A percentile compares a stretch with the other conserved stretches of the same genome.
phyloP scores from a whole-genome alignment of 64 coral and sea anemone species.

The Catalaphyllia jardinei region DNA sequence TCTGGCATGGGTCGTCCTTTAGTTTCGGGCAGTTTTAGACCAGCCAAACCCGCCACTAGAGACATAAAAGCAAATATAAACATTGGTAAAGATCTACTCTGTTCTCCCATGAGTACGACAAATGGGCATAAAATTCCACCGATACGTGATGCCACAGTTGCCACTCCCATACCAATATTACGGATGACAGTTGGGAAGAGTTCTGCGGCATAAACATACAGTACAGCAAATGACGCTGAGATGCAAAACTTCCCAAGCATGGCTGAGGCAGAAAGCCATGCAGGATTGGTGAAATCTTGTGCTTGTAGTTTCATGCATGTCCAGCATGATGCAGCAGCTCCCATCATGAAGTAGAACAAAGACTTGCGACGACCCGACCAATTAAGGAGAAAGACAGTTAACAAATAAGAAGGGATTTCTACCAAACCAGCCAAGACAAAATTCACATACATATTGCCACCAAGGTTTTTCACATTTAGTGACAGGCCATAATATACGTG shows the following conservation, averaged over 20 bases:
- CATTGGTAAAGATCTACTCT: conserved; percentile 76
- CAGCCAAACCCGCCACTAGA: conserved; percentile 56
- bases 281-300: conserved; percentile 34
- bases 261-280: conserved; percentile 27
- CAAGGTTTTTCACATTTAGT: conserved; percentile 88
- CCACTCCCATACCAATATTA: conserved; percentile 81
- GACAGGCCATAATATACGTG: conserved; percentile 88
- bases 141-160: conserved; percentile 59
- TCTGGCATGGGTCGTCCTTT: conserved; percentile 74
- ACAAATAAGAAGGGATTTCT: conserved; percentile 67
- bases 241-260: conserved; percentile 80
- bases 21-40: conserved; percentile 75
- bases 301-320: conserved; percentile 55
- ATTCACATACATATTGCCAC: conserved; percentile 85
- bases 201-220: conserved; percentile 83
- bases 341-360: conserved; percentile 77
- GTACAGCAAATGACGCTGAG: conserved; percentile 68
- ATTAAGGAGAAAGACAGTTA: conserved; percentile 53
- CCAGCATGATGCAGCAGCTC: conserved; percentile 70
- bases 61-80: conserved; percentile 65
- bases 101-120: conserved; percentile 76
- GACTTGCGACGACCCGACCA: conserved; percentile 67
- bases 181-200: conserved; percentile 86
- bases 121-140: conserved; percentile 81
- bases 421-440: conserved; percentile 62